Percentiles rank a stretch among this genome's conserved stretches.
Evolutionary conservation across 2,113 vertebrate species (phyloP).

Genomic region (Rousettus leschenaultii): DNA sequence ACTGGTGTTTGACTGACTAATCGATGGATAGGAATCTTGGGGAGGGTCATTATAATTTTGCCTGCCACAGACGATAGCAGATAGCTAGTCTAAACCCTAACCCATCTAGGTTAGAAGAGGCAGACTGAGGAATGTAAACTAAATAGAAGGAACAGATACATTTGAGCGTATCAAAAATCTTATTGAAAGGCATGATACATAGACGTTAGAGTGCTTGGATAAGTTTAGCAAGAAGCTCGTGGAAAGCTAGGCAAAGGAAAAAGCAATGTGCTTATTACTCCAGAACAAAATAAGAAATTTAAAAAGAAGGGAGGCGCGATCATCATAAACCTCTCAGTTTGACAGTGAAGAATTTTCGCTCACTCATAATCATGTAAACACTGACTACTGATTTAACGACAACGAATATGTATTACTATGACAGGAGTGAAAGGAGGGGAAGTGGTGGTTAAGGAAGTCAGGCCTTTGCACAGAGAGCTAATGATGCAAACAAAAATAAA

Average conservation of each 20-base stretch:
- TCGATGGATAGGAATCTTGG: background rate
- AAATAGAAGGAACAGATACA: background rate
- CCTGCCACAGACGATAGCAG: background rate
- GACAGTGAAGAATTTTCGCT: background rate
- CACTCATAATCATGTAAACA: background rate
- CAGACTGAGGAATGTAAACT: background rate
- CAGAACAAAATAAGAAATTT: background rate
- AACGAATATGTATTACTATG: background rate
- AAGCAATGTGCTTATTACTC: background rate
- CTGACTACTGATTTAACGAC: background rate
- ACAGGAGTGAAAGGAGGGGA: background rate
- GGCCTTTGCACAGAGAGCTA: background rate
- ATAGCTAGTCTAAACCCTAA: background rate
- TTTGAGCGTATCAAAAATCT: background rate
- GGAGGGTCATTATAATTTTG: background rate
- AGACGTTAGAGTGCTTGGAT: background rate
- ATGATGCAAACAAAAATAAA: background rate
- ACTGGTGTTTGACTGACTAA: background rate
- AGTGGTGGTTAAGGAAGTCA: background rate
- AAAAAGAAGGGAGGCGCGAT: background rate
- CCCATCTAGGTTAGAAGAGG: background rate
- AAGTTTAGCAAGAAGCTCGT: background rate
- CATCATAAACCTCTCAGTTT: background rate
- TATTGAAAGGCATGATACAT: background rate
- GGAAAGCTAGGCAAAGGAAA: background rate